Evolutionary conservation across 2,113 vertebrate genomes (phyloP).

Genomic region (Lophius piscatorius): DNA sequence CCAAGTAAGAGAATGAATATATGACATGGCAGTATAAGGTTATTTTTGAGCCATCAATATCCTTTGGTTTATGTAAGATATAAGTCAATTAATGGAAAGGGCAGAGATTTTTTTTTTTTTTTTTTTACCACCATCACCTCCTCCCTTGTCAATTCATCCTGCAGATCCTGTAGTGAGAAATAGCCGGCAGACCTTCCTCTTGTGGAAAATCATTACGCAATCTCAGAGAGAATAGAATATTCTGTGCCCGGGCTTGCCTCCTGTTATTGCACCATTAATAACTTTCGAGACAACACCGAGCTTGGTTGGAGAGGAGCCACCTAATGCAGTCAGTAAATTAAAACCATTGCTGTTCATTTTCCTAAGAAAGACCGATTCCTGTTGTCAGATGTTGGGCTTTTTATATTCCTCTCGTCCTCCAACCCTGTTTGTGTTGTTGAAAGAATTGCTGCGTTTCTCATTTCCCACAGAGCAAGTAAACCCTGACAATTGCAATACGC

Average conservation of each 20-base stretch:
- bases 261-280: slow-evolving; percentile 82
- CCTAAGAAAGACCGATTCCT: slow-evolving; percentile 53
- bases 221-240: slow-evolving; percentile 76
- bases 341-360: slow-evolving; percentile 65
- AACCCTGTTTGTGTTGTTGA: slow-evolving; percentile 30
- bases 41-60: slow-evolving; percentile 6
- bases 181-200: slow-evolving; percentile 78
- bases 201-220: slow-evolving; percentile 81
- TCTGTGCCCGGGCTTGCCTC: slow-evolving; percentile 75
- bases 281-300: slow-evolving; percentile 70
- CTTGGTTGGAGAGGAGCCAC: slow-evolving; percentile 54
- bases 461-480: slow-evolving; percentile 38
- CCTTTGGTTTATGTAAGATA: slow-evolving; percentile 48
- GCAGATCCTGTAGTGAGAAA: slow-evolving; percentile 73
- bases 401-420: slow-evolving; percentile 29
- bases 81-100: slow-evolving; percentile 81
- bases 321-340: slow-evolving; percentile 75
- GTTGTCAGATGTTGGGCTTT: slow-evolving; percentile 48
- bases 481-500: slow-evolving; percentile 19
- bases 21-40: neutral
- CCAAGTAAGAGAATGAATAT: slow-evolving; percentile 21
- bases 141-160: slow-evolving; percentile 30
- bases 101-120: slow-evolving; percentile 60
- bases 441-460: slow-evolving; percentile 40
- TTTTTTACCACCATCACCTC: slow-evolving; percentile 16